phyloP scores from a whole-genome alignment of 2,888 invertebrate genomes.

The Agrilus biguttatus region DNA sequence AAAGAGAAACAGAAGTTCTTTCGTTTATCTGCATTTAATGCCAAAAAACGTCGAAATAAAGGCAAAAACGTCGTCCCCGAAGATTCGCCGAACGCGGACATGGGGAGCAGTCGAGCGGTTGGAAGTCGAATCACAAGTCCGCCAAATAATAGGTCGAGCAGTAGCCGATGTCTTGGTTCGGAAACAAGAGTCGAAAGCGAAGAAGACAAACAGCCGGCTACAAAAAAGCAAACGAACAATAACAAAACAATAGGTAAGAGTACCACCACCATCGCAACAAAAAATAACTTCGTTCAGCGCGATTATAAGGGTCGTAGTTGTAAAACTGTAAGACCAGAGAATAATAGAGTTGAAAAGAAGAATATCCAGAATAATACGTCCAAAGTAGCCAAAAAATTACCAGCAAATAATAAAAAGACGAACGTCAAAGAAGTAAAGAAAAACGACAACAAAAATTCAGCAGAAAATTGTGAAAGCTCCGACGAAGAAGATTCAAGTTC shows the following conservation, averaged over 20 bases:
- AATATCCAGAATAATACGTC: no score
- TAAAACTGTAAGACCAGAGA: conserved; percentile 5
- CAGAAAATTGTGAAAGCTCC: conserved; percentile 8
- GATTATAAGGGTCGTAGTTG: no score
- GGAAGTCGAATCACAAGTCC: conserved; percentile 2
- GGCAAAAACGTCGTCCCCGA: conserved; percentile 11
- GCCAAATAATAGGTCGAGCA: conserved; percentile 1
- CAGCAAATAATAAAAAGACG: no score
- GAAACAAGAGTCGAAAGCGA: not conserved
- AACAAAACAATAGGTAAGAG: not conserved
- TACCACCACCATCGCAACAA: not conserved
- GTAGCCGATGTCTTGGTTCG: not conserved
- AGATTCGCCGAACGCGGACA: conserved; percentile 7
- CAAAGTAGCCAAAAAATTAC: no score
- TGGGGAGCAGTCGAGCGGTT: conserved; percentile 6
- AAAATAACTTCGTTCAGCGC: no score
- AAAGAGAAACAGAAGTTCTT: conserved; percentile 83
- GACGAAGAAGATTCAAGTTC: conserved; percentile 18
- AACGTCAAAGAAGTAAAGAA: no score
- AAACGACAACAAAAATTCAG: not conserved
- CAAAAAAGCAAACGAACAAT: conserved; percentile 1
- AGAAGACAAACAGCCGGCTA: not conserved
- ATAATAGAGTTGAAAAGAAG: conserved; percentile 6
- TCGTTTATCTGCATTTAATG: conserved; percentile 64
- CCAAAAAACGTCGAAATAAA: conserved; percentile 36